These are phyloP conservation scores for Ispidina lecontei DNA, from an alignment of 2,797 vertebrate species.

Conservation along the genomic window DNA sequence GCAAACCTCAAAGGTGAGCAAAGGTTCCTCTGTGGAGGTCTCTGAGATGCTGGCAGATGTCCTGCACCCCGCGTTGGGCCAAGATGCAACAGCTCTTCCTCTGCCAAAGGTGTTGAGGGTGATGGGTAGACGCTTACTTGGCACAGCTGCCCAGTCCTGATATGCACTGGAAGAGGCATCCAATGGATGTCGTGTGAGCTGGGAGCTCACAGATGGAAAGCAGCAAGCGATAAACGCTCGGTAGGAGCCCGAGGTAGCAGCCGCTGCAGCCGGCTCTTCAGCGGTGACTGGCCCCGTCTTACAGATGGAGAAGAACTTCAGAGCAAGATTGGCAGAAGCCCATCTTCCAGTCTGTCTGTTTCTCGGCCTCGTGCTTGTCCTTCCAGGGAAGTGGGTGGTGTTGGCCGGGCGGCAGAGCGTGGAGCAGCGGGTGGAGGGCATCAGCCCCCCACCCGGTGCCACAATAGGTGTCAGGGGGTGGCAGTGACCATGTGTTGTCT, in stretches of 20 bases:
- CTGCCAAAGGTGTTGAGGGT: background rate
- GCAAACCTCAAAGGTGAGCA: background rate
- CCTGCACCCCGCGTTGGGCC: background rate
- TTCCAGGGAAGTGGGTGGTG: background rate
- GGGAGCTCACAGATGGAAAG: accelerated
- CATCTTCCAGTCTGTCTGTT: background rate
- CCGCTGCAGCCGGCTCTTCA: background rate
- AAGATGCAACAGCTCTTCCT: background rate
- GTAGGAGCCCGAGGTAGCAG: background rate
- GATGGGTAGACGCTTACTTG: background rate
- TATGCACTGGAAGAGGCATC: accelerated
- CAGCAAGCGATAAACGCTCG: accelerated
- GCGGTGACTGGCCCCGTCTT: background rate
- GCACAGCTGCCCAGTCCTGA: background rate
- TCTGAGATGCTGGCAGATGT: background rate
- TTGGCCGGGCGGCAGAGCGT: background rate
- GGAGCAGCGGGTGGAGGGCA: background rate
- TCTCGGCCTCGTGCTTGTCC: background rate
- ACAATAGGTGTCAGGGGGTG: background rate
- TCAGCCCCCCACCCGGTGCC: background rate
- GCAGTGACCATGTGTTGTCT: too few species aligned
- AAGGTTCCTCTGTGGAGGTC: background rate
- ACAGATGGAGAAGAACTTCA: background rate
- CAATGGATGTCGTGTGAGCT: background rate
- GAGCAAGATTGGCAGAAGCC: background rate